A percentile compares a stretch with the other conserved stretches of the same genome.
Conservation (phyloP, 2,888 invertebrate genomes). For the Euplagia quadripunctaria region DNA sequence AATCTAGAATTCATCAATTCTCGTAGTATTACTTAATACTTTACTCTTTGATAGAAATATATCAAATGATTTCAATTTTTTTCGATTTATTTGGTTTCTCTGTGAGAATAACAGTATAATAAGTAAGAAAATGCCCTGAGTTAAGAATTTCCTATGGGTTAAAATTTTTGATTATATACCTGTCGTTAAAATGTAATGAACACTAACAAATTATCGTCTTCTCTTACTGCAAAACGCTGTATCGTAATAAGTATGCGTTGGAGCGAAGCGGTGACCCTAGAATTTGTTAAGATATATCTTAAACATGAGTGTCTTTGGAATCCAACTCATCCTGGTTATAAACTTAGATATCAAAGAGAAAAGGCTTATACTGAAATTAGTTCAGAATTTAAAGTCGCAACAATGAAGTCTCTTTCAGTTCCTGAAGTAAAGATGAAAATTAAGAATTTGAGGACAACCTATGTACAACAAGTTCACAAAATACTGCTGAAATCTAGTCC, state of each 20-base stretch:
- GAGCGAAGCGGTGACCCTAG: slow-evolving; percentile 79
- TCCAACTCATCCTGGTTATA: slow-evolving; percentile 75
- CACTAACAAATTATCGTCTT: no score
- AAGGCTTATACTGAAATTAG: slow-evolving; percentile 72
- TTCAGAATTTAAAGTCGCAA: slow-evolving; percentile 67
- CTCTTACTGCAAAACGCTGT: background rate
- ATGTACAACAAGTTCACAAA: slow-evolving; percentile 81
- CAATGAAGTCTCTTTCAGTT: slow-evolving; percentile 66
- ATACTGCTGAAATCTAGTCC: slow-evolving; percentile 77
- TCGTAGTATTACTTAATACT: no score
- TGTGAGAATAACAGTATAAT: no score
- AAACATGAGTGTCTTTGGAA: slow-evolving; percentile 85
- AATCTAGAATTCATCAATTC: no score
- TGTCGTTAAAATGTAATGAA: no score
- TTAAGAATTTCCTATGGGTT: no score
- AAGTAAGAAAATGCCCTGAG: no score
- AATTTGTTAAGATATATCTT: slow-evolving; percentile 83
- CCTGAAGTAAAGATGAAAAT: slow-evolving; percentile 83
- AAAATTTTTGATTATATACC: no score
- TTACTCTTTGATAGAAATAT: no score
- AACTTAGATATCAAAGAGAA: slow-evolving; percentile 71
- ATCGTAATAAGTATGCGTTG: slow-evolving; percentile 70
- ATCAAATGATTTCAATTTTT: no score
- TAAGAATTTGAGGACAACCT: slow-evolving; percentile 82
- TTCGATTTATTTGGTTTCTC: no score